phyloP scores from a whole-genome alignment of 2,888 invertebrate genomes.

The Osmoderma eremita region DNA sequence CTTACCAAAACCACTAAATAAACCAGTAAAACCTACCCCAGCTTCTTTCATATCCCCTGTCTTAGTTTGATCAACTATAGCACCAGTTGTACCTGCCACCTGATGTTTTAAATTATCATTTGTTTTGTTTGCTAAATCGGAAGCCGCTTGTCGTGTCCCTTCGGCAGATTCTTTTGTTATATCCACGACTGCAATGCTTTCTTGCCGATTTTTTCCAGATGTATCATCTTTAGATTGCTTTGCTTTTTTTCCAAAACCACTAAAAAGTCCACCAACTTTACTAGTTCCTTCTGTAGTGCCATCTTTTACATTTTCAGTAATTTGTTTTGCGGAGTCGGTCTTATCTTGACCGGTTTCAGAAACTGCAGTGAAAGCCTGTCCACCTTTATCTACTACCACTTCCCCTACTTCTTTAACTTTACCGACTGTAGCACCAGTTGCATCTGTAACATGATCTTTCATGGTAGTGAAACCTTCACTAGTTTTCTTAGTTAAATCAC shows the following conservation, averaged over 20 bases:
- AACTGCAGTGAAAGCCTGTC: neutral
- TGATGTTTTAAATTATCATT: constrained; percentile 34
- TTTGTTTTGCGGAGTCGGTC: constrained; percentile 8
- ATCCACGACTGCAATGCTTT: neutral
- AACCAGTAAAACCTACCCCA: constrained; percentile 8
- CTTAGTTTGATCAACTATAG: neutral
- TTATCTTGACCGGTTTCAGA: neutral
- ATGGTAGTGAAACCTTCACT: neutral
- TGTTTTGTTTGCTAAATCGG: constrained; percentile 27
- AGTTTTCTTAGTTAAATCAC: constrained; percentile 2
- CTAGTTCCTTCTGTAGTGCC: constrained; percentile 39
- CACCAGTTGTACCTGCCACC: too few relatives aligned
- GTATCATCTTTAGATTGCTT: constrained; percentile 38
- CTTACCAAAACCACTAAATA: constrained; percentile 31
- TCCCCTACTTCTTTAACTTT: constrained; percentile 23
- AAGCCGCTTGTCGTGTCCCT: constrained; percentile 4
- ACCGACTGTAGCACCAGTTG: constrained; percentile 39
- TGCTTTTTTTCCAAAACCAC: constrained; percentile 5
- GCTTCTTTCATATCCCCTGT: constrained; percentile 29
- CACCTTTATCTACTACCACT: neutral
- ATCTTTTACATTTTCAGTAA: constrained; percentile 41
- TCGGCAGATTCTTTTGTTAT: neutral
- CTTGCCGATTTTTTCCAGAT: neutral
- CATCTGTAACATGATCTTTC: constrained; percentile 37
- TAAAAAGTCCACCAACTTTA: constrained; percentile 37